phyloP scores from a whole-genome alignment of 2,797 vertebrate genomes.

The Manis crassicaudata region DNA sequence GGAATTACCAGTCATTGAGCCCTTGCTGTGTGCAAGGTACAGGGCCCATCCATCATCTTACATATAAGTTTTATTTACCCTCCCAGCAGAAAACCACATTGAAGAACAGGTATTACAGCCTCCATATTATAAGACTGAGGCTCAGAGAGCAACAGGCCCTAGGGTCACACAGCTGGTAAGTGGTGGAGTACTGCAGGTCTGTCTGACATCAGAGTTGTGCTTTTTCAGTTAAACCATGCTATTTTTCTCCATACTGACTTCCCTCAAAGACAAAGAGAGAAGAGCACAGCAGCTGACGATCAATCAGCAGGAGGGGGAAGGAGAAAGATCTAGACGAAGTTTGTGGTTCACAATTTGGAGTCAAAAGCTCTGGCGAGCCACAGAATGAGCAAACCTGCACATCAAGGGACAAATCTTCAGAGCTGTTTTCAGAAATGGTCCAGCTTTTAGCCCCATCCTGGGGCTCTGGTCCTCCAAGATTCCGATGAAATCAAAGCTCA shows the following conservation, averaged over 20 bases:
- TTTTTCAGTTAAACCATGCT: not conserved
- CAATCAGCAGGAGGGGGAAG: constrained; percentile 16
- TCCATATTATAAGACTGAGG: not conserved
- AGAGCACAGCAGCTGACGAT: not conserved
- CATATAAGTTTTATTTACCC: not conserved
- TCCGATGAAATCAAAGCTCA: constrained; percentile 58
- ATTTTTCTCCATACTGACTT: constrained; percentile 30
- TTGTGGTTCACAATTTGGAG: not conserved
- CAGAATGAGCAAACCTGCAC: not conserved
- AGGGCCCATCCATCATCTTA: not conserved
- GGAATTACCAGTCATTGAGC: not conserved
- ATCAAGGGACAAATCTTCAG: constrained; percentile 16
- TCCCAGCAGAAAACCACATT: not conserved
- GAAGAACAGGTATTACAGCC: not conserved
- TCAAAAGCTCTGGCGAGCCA: not conserved
- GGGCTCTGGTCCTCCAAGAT: not conserved
- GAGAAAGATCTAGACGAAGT: not conserved
- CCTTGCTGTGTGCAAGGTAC: not conserved
- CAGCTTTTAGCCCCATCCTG: not conserved
- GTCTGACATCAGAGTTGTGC: not conserved
- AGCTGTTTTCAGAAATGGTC: not conserved
- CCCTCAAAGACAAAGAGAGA: constrained; percentile 17
- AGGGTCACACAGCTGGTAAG: not conserved
- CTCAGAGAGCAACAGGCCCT: not conserved
- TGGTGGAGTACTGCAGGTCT: not conserved